Conservation (phyloP, 2,797 vertebrate species). For the Anableps anableps region DNA sequence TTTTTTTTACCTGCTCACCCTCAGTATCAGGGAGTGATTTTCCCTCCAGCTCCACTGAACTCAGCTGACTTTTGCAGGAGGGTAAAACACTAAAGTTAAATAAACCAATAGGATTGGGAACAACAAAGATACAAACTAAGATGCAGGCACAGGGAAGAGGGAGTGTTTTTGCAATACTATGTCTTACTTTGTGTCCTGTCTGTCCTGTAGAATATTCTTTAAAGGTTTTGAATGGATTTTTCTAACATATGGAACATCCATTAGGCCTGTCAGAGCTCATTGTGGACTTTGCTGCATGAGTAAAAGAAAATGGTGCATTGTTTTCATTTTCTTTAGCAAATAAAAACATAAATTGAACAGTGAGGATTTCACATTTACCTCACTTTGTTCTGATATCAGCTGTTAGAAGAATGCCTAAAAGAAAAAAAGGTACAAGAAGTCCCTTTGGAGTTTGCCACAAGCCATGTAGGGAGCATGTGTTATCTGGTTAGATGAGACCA, state of each 20-base stretch:
- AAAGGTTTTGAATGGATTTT: neutral
- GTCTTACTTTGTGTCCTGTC: constrained; percentile 26
- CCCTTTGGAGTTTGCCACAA: neutral
- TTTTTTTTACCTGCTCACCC: constrained; percentile 38
- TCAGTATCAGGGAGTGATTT: constrained; percentile 48
- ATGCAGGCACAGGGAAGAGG: constrained; percentile 4
- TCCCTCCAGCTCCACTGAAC: constrained; percentile 58
- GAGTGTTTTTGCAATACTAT: constrained; percentile 17
- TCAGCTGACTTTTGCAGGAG: constrained; percentile 57
- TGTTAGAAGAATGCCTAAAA: neutral
- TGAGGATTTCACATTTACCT: neutral
- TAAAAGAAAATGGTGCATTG: neutral
- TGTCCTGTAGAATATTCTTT: constrained; percentile 31
- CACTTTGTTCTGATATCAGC: neutral
- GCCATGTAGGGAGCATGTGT: neutral
- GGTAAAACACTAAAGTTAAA: constrained; percentile 58
- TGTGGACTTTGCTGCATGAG: neutral
- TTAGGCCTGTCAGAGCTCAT: neutral
- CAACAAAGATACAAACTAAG: constrained; percentile 30
- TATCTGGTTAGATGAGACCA: neutral
- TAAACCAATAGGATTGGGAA: constrained; percentile 44
- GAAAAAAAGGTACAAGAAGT: neutral
- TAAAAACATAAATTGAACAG: neutral
- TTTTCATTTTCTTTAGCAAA: neutral
- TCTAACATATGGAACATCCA: neutral